These are phyloP conservation scores for Halisarca cf. caerulea DNA, from an alignment of 37 sponge, comb jelly and placozoan species.

Conservation along the genomic window DNA sequence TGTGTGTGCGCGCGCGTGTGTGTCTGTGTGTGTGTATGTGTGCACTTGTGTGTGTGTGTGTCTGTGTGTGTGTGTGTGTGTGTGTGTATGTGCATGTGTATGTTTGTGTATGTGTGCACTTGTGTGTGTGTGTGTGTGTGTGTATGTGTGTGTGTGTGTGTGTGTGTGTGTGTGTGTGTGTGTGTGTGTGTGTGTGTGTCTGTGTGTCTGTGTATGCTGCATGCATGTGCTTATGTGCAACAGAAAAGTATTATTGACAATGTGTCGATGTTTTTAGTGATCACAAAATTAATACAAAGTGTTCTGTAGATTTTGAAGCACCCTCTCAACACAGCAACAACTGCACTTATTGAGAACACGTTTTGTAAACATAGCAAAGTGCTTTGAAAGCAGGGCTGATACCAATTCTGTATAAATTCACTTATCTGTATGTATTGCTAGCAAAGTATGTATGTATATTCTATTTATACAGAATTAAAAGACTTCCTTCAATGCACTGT, in stretches of 20 bases:
- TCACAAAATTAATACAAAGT: not conserved
- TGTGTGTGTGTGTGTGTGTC: not conserved
- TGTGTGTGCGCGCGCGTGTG: conserved; percentile 19
- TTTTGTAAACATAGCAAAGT: no score
- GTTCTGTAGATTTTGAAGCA: not conserved
- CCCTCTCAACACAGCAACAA: no score
- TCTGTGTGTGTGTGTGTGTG: conserved; percentile 23
- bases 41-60: not conserved
- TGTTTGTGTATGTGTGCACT: not conserved
- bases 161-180: no score
- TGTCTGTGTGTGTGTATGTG: conserved; percentile 9
- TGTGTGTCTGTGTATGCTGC: not conserved
- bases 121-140: not conserved
- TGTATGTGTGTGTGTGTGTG: not conserved
- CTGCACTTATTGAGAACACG: no score
- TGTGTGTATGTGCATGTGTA: not conserved
- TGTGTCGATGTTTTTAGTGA: no score
- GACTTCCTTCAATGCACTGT: no score
- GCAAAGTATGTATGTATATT: no score
- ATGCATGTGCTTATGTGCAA: not conserved
- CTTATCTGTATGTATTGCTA: no score
- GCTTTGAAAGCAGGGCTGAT: no score
- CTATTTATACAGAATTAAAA: no score
- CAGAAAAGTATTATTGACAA: no score
- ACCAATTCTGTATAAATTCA: no score